Conservation (phyloP, 2,797 vertebrate genomes). For the Sparidentex hasta region DNA sequence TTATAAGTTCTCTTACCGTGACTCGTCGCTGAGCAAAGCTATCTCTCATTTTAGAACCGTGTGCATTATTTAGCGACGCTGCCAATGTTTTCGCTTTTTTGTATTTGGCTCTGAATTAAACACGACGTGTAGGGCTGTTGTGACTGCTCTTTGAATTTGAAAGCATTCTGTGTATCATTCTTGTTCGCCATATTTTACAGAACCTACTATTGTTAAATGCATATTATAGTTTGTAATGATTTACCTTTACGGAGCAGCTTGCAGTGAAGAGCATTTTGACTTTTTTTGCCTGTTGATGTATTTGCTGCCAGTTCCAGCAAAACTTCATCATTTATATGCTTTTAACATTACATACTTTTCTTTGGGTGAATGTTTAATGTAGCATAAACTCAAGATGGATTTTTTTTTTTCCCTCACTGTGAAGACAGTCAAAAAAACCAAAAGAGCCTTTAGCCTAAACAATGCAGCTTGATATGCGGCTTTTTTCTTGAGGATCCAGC, state of each 20-base stretch:
- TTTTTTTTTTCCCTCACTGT: not conserved
- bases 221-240: not conserved
- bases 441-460: not conserved
- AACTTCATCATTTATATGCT: no score
- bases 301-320: not conserved
- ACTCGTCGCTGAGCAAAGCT: constrained; percentile 53
- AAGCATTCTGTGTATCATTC: constrained; percentile 22
- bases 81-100: constrained; percentile 57
- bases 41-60: constrained; percentile 65
- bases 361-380: no score
- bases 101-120: constrained; percentile 59
- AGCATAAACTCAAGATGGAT: no score
- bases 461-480: not conserved
- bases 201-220: not conserved
- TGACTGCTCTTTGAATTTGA: constrained; percentile 29
- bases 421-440: no score
- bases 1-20: constrained; percentile 61
- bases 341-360: not conserved
- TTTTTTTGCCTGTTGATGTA: not conserved
- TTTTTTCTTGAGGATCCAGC: not conserved
- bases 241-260: not conserved
- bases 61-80: constrained; percentile 72
- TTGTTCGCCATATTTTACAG: constrained; percentile 7
- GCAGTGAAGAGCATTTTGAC: not conserved
- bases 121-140: constrained; percentile 33